These are phyloP conservation scores for Lepisosteus osseus DNA, from an alignment of 2,113 vertebrate species.

Conservation along the genomic window DNA sequence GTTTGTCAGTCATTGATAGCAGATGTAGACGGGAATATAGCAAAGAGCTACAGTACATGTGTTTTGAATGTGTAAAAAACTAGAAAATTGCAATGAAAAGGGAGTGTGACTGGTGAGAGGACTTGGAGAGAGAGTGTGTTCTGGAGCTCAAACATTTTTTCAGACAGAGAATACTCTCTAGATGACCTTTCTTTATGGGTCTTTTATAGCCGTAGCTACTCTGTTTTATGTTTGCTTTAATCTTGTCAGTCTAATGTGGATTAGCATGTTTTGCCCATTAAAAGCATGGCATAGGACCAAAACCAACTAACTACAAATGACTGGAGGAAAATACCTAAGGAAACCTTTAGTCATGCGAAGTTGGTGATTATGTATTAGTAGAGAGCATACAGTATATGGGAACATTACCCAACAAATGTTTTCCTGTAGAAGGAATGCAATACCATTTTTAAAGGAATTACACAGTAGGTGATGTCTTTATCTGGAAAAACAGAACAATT, in stretches of 20 bases:
- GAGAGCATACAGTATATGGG: not conserved
- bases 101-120: slow-evolving; percentile 24
- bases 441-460: too few relatives aligned
- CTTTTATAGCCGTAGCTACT: slow-evolving; percentile 43
- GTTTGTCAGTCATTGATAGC: too few relatives aligned
- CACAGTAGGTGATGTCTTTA: too few relatives aligned
- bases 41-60: slow-evolving; percentile 24
- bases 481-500: too few relatives aligned
- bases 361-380: not conserved
- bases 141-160: slow-evolving; percentile 36
- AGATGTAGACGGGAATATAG: not conserved
- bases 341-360: not conserved
- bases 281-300: not conserved
- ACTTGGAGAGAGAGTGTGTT: not conserved
- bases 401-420: too few relatives aligned
- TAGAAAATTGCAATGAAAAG: too few relatives aligned
- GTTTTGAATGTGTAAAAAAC: not conserved
- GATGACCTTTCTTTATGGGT: slow-evolving; percentile 56
- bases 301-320: not conserved
- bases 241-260: slow-evolving; percentile 35
- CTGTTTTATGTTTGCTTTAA: slow-evolving; percentile 11
- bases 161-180: slow-evolving; percentile 43
- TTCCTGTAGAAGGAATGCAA: too few relatives aligned
- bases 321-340: not conserved
- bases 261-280: not conserved